Conservation (phyloP, 2,888 invertebrate species). For the Odontocolon sp. region DNA sequence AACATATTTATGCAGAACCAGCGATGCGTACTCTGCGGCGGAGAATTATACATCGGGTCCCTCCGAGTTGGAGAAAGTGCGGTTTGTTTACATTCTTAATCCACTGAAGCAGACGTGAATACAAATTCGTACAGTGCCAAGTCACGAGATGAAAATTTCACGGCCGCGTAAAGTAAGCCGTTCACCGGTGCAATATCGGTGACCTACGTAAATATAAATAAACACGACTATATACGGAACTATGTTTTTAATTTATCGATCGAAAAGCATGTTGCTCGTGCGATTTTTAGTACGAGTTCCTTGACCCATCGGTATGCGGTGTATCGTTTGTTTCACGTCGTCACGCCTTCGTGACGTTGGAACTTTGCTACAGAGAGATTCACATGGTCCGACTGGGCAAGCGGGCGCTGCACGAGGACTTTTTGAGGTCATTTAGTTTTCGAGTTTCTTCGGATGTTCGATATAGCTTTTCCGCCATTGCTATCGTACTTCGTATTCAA, state of each 20-base stretch:
- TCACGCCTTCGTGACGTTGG: slow-evolving; percentile 34
- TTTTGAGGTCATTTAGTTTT: slow-evolving; percentile 18
- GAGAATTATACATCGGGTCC: not conserved
- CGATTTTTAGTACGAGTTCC: slow-evolving; percentile 7
- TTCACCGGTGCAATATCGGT: too few species aligned
- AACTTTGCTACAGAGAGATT: not conserved
- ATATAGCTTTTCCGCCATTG: too few species aligned
- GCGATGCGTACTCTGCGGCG: not conserved
- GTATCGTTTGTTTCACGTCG: slow-evolving; percentile 20
- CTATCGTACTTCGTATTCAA: too few species aligned
- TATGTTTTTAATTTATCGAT: slow-evolving; percentile 3
- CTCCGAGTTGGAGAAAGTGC: not conserved
- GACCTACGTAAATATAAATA: too few species aligned
- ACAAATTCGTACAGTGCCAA: not conserved
- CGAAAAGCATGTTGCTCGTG: not conserved
- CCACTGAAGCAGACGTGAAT: not conserved
- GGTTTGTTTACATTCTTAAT: slow-evolving; percentile 30
- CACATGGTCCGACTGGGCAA: not conserved
- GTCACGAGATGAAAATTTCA: not conserved
- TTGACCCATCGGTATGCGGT: not conserved
- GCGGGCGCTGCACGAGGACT: not conserved
- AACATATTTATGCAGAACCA: not conserved
- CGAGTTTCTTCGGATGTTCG: too few species aligned
- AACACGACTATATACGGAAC: not conserved
- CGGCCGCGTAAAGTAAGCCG: slow-evolving; percentile 1